Conservation (phyloP, 2,113 vertebrate species). For the Salvelinus fontinalis region DNA sequence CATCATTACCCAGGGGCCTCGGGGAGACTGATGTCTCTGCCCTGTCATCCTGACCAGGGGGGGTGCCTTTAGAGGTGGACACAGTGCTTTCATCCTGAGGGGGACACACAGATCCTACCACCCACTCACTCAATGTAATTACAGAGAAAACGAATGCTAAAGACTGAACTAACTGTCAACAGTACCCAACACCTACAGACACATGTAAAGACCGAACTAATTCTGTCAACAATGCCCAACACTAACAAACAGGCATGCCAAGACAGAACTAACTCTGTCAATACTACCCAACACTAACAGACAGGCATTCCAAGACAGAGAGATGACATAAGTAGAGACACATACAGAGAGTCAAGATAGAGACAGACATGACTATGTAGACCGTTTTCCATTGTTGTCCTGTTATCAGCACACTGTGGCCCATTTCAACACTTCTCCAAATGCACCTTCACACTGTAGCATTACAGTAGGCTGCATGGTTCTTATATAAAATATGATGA, state of each 20-base stretch:
- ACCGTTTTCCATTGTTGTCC: too few species aligned
- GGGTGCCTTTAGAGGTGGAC: background rate
- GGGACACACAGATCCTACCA: background rate
- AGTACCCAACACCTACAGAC: too few species aligned
- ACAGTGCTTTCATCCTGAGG: background rate
- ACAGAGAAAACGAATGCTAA: background rate
- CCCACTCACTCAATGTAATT: conserved; percentile 30
- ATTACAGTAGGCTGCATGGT: too few species aligned
- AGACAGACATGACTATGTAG: background rate
- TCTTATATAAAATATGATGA: too few species aligned
- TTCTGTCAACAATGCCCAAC: conserved; percentile 1
- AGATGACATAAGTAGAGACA: background rate
- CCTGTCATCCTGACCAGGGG: conserved; percentile 45
- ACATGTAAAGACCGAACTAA: background rate
- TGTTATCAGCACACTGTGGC: background rate
- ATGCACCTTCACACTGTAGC: too few species aligned
- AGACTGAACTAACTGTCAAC: background rate
- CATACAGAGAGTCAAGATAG: background rate
- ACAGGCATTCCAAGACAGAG: background rate
- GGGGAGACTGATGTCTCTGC: background rate
- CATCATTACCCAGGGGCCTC: conserved; percentile 7
- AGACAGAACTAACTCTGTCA: conserved; percentile 2
- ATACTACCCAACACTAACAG: background rate
- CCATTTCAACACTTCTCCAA: background rate
- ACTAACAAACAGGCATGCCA: background rate